Base-by-base conservation (phyloP, 2,888 invertebrate species). In the Sturmia bella region DNA sequence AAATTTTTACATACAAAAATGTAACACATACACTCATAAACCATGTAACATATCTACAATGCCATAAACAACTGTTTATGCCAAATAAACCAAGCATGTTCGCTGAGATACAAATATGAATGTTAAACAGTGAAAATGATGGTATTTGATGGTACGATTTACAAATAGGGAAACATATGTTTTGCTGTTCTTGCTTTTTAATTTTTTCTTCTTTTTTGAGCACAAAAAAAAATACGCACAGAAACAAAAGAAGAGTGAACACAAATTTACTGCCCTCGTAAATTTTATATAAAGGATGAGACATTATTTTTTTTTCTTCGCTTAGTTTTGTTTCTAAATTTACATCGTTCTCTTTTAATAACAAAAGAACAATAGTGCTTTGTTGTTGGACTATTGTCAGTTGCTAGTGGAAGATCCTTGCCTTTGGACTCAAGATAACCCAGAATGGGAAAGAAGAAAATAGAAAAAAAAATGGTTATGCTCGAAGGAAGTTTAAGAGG, bases 91-190 rank as follows among this genome's bases (percentile, higher is more conserved):
- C 9, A 54, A 27, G 0, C 54, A 27, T 32, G 50, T 59, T 41
- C 39, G 12, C 4, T 39, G 27, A 19, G 39, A 15, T 52, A 52
- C n/a, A 52, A 41, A 12, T 41, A 57, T 48, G 37, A 43, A 52
- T 52, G 70, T 54, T 63, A 50, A 54, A 80, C 80, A 80, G 83
- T 76, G 85, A 6, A 81, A 85, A 73, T 73, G 68, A 41, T 78
- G 50, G 70, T 77, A 52, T 61, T 50, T 63, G 50, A 52, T 78
- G 68, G 61, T 63, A 73, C 56, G 12, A 84, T 37, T 7, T 37
- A 59, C 19, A 59, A 41, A 70, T 7, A 15, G 57, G 15, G 50
- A 70, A 80, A 75, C 80, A 80, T 66, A 54, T 72, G 70, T 80
- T 80, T 69, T 75, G 48, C 9, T 39, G 50, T 64, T 21, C 9